Evolutionary conservation across 2,888 invertebrate genomes (phyloP), one percentile per base, ranked within the genome.

Genomic region (Miltochrista miniata): DNA sequence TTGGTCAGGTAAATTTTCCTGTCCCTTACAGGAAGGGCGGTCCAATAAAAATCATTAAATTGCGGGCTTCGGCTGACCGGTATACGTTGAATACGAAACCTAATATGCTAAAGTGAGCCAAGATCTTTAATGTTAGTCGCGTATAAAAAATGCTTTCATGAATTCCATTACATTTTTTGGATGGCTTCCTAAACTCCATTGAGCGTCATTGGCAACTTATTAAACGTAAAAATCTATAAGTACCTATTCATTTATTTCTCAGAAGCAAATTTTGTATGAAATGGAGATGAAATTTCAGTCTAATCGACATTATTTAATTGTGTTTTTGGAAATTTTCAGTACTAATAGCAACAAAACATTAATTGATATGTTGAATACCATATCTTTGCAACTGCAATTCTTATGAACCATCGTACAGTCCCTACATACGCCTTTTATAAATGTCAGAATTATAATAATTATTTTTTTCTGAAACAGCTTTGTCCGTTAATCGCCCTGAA

Each of bases 1-100:
- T 69, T 65, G 70, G 70, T 56, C 81, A 81, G 83, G 83, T 83
- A 83, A 81, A 82, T 81, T 81, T 79, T 74, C 74, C 76, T 70
- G 79, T 73, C 77, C 85, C 76, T 70, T 67, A 56, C 73, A 71
- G 79, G 79, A 78, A 81, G 72, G 74, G 74, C 64, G 74, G 65
- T 65, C 74, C 75, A 81, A 85, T 87, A 87, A 87, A 85, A 84
- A 85, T 81, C 83, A 84, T 86, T 83, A 86, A 83, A 85, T 81
- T 82, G 81, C 78, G 76, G 77, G 60, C 49, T 72, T 54, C 72
- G 76, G 68, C 71, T 72, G 78, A 75, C 81, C 81, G 69, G 58
- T 49, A 64, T 72, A 68, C 72, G 69, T 72, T 67, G 66, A 53
- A 46, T 53, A 63, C 72, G 51, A 53, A 56, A 54, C 79, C 75